These are phyloP conservation scores for Furcula furcula DNA, from an alignment of 2,888 invertebrate genomes.

Conservation along the genomic window DNA sequence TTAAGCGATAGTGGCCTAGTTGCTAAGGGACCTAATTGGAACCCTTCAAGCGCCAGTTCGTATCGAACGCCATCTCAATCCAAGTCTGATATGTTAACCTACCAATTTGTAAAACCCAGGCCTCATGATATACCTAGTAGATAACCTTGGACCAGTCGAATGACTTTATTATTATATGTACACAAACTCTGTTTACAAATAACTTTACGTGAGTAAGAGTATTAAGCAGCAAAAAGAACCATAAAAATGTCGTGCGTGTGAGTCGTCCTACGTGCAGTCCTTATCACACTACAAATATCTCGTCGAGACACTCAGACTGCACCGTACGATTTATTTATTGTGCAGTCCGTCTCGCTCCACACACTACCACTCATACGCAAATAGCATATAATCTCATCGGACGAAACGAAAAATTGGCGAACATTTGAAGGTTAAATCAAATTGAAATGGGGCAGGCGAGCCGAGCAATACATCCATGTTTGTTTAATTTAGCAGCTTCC, in stretches of 20 bases:
- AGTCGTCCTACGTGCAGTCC: slow-evolving; percentile 16
- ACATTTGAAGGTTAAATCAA: slow-evolving; percentile 68
- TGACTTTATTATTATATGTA: no score
- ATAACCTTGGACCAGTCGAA: no score
- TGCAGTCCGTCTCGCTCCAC: slow-evolving; percentile 40
- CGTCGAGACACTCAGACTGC: slow-evolving; percentile 40
- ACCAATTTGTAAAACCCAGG: no score
- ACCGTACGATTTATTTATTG: slow-evolving; percentile 57
- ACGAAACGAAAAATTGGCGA: slow-evolving; percentile 50
- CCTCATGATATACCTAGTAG: no score
- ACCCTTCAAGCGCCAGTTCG: no score
- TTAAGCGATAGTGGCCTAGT: no score
- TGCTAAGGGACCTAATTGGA: no score
- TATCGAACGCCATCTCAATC: no score
- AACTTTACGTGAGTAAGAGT: no score
- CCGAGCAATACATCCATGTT: slow-evolving; percentile 35
- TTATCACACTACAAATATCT: slow-evolving; percentile 49
- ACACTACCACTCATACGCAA: slow-evolving; percentile 36
- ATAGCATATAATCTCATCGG: slow-evolving; percentile 54
- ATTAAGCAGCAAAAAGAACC: no score
- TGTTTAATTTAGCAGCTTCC: slow-evolving; percentile 50
- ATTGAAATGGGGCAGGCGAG: slow-evolving; percentile 46
- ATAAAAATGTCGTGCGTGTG: slow-evolving; percentile 11
- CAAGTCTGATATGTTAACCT: no score
- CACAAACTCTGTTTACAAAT: no score